Percentiles rank a stretch among this genome's conserved stretches.
Conservation (phyloP, 2,888 invertebrate species). For the Aspidiotus rigidus region DNA sequence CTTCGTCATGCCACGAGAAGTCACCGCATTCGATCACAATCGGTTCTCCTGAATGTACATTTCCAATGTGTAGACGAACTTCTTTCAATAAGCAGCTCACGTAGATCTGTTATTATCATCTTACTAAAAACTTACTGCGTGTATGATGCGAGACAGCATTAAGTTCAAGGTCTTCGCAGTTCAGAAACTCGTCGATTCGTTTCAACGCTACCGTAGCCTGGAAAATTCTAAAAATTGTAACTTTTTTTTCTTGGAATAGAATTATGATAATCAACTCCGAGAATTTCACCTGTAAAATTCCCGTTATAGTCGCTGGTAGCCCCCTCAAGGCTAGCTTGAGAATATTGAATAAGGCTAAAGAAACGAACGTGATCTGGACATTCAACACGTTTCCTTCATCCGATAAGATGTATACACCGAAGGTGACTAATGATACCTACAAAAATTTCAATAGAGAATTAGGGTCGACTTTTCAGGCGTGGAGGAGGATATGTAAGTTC, state of each 20-base stretch:
- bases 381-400: conserved; percentile 75
- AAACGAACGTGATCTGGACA: conserved; percentile 87
- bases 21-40: conserved; percentile 76
- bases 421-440: conserved; percentile 62
- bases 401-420: conserved; percentile 78
- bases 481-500: too few species aligned
- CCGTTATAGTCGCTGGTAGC: conserved; percentile 91
- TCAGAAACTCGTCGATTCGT: conserved; percentile 50
- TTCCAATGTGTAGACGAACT: background rate
- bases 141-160: conserved; percentile 43
- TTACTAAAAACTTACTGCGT: conserved; percentile 39
- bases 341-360: conserved; percentile 94
- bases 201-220: conserved; percentile 49
- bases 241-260: too few species aligned
- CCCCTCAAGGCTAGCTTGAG: conserved; percentile 90
- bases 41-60: conserved; percentile 54
- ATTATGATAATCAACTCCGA: too few species aligned
- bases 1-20: conserved; percentile 71
- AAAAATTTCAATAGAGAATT: background rate
- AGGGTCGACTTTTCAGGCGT: too few species aligned
- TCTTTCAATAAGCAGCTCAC: background rate
- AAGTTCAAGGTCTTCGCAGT: conserved; percentile 48
- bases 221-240: conserved; percentile 14
- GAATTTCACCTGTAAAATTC: conserved; percentile 73
- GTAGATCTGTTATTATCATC: too few species aligned